Percentiles rank a stretch among this genome's conserved stretches.
Evolutionary conservation across 2,113 vertebrate species (phyloP).

Genomic region (Paedocypris sp.): DNA sequence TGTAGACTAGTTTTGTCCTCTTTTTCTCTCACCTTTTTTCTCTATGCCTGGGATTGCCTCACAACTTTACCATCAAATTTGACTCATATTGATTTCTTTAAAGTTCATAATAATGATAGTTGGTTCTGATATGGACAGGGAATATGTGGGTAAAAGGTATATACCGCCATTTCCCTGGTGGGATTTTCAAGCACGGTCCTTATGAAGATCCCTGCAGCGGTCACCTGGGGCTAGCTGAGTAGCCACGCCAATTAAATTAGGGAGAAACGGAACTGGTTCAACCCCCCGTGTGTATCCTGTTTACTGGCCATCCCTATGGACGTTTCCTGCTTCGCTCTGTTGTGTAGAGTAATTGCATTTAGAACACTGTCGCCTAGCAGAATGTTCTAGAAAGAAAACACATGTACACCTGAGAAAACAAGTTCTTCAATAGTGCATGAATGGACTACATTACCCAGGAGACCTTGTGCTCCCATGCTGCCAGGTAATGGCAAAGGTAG

Average conservation of each 20-base stretch:
- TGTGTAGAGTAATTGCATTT: slow-evolving; percentile 42
- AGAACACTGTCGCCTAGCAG: slow-evolving; percentile 20
- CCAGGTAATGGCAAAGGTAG: neutral
- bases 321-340: slow-evolving; percentile 20
- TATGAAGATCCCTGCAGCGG: slow-evolving; percentile 31
- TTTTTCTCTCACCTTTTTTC: too few relatives aligned
- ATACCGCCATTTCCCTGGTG: slow-evolving; percentile 22
- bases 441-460: slow-evolving; percentile 26
- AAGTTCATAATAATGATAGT: too few relatives aligned
- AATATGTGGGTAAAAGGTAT: slow-evolving; percentile 19
- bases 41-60: too few relatives aligned
- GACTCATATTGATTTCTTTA: too few relatives aligned
- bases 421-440: slow-evolving; percentile 11
- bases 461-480: neutral
- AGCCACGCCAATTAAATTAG: slow-evolving; percentile 44
- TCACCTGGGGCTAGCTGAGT: slow-evolving; percentile 35
- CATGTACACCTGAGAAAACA: neutral
- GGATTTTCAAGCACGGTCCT: slow-evolving; percentile 30
- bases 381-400: slow-evolving; percentile 28
- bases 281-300: slow-evolving; percentile 34
- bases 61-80: too few relatives aligned
- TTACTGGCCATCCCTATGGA: slow-evolving; percentile 27
- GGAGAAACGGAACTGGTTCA: slow-evolving; percentile 33
- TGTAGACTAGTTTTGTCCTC: too few relatives aligned
- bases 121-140: too few relatives aligned